Conservation (phyloP, 2,113 vertebrate genomes). For the Apistogramma diplotaenia region DNA sequence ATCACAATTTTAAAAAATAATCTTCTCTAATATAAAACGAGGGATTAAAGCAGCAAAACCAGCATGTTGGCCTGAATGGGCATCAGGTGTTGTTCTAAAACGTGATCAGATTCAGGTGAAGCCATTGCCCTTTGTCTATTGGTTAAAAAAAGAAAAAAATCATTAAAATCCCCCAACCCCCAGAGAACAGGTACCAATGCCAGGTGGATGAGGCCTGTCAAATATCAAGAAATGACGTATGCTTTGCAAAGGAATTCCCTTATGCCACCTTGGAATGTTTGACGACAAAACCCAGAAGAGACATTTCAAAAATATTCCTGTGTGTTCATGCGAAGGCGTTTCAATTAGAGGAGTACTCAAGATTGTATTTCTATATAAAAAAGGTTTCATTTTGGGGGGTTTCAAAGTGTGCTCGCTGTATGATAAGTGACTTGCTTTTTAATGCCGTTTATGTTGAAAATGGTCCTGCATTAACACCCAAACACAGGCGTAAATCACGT, state of each 20-base stretch:
- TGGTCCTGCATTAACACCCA: background rate
- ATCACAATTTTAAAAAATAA: background rate
- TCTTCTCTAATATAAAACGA: background rate
- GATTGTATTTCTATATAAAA: background rate
- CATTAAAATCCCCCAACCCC: background rate
- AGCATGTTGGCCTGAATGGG: background rate
- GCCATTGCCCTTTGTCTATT: background rate
- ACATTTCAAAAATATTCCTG: background rate
- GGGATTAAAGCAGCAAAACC: background rate
- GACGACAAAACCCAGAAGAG: background rate
- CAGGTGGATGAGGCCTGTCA: background rate
- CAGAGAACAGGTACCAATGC: background rate
- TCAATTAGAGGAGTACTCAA: background rate
- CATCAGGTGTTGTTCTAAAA: background rate
- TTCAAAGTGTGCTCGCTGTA: rapidly evolving
- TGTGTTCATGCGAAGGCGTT: background rate
- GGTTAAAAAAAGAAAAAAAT: background rate
- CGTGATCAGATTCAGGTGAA: background rate
- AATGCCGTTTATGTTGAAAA: background rate
- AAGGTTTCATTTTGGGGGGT: background rate
- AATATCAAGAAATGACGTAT: background rate
- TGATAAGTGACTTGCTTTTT: background rate
- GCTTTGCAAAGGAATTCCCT: background rate
- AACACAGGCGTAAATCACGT: background rate
- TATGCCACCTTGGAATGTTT: background rate